Percentiles rank a stretch among this genome's conserved stretches.
These are phyloP conservation scores for Azemiops feae DNA, from an alignment of 2,113 vertebrate genomes.

Conservation along the genomic window DNA sequence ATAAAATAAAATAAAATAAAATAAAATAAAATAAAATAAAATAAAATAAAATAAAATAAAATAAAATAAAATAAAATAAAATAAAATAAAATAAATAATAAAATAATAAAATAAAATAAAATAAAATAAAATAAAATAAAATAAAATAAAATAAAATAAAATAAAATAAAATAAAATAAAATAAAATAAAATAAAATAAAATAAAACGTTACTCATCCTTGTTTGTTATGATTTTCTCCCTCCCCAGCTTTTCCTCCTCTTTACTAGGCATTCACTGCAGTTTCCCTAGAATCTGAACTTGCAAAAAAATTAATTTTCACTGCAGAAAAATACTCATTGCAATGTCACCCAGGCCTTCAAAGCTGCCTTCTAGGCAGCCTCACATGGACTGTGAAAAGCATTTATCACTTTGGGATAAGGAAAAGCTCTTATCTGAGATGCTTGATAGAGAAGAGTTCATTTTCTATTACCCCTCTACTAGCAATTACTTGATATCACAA, in stretches of 20 bases:
- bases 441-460: not conserved
- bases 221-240: not conserved
- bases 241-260: not conserved
- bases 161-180: not conserved
- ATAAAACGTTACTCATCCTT: not conserved
- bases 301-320: not conserved
- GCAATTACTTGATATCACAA: too few relatives aligned
- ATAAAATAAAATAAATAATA: not conserved
- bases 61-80: not conserved
- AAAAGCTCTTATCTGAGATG: not conserved
- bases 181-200: not conserved
- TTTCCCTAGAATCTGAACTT: not conserved
- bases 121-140: not conserved
- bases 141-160: not conserved
- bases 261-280: not conserved
- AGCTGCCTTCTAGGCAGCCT: not conserved
- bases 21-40: not conserved
- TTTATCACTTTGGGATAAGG: not conserved
- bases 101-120: not conserved
- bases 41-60: not conserved
- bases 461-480: not conserved
- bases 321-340: not conserved
- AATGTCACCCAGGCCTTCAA: not conserved
- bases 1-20: not conserved
- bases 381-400: not conserved